phyloP scores from a whole-genome alignment of 2,888 invertebrate species.

The Siphonodentalium dalli region DNA sequence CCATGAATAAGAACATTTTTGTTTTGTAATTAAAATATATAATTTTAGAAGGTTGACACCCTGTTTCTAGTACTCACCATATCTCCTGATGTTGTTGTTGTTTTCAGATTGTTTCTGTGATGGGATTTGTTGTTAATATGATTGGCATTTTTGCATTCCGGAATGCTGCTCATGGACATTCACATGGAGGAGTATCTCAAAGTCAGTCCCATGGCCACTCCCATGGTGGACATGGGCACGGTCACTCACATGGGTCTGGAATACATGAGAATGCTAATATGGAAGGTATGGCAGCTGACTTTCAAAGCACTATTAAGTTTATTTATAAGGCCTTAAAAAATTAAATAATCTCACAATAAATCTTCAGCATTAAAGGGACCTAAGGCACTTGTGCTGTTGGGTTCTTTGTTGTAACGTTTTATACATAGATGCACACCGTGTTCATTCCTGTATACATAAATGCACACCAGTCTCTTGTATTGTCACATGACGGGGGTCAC shows the following conservation, averaged over 20 bases:
- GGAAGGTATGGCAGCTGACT: slow-evolving; percentile 65
- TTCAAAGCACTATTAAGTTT: background rate
- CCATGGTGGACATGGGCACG: slow-evolving; percentile 48
- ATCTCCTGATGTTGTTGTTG: too few species aligned
- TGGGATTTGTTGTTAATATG: slow-evolving; percentile 69
- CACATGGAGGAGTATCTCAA: slow-evolving; percentile 53
- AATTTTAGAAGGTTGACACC: too few species aligned
- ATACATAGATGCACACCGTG: too few species aligned
- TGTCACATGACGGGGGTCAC: too few species aligned
- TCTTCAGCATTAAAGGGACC: too few species aligned
- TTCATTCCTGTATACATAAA: too few species aligned
- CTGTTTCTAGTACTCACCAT: too few species aligned
- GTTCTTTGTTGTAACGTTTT: too few species aligned
- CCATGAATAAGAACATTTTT: too few species aligned
- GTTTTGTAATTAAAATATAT: too few species aligned
- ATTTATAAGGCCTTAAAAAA: background rate
- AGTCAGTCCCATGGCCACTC: slow-evolving; percentile 57
- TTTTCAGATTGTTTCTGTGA: slow-evolving; percentile 68
- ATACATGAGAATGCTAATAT: slow-evolving; percentile 68
- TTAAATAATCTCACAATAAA: background rate
- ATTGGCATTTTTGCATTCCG: slow-evolving; percentile 69
- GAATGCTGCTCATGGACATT: slow-evolving; percentile 55
- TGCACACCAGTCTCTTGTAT: too few species aligned
- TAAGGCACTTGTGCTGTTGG: background rate
- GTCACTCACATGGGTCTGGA: slow-evolving; percentile 54